These are phyloP conservation scores for Ginglymostoma cirratum DNA, from an alignment of 2,113 vertebrate genomes.

Conservation along the genomic window DNA sequence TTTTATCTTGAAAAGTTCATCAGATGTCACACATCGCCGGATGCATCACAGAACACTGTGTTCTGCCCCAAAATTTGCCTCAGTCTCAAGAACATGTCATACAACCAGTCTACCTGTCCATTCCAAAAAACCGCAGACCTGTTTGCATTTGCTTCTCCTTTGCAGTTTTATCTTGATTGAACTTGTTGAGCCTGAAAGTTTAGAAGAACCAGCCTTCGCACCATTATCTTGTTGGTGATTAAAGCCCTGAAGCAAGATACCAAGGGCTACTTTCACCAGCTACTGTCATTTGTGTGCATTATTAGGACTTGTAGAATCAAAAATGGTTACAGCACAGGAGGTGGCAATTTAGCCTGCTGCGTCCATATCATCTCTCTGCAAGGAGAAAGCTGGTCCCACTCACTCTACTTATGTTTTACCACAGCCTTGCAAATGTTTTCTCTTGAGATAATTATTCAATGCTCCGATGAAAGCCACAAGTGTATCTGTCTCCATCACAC, in stretches of 20 bases:
- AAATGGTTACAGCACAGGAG: too few relatives aligned
- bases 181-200: not conserved
- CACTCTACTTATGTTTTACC: too few relatives aligned
- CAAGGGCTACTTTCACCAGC: not conserved
- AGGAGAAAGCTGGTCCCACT: too few relatives aligned
- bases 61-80: not conserved
- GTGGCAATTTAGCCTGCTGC: too few relatives aligned
- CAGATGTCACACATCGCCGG: not conserved
- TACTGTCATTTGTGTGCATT: not conserved
- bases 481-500: too few relatives aligned
- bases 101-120: not conserved
- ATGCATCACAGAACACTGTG: not conserved
- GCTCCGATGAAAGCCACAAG: too few relatives aligned
- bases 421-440: too few relatives aligned
- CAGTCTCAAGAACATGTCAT: not conserved
- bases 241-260: not conserved
- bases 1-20: not conserved
- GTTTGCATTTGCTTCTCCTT: not conserved
- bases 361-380: too few relatives aligned
- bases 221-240: not conserved
- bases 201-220: not conserved
- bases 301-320: not conserved
- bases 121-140: not conserved
- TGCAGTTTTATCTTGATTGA: not conserved
- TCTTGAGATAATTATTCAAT: too few relatives aligned